phyloP scores from a whole-genome alignment of 2,113 vertebrate species.

The Vidua chalybeata region DNA sequence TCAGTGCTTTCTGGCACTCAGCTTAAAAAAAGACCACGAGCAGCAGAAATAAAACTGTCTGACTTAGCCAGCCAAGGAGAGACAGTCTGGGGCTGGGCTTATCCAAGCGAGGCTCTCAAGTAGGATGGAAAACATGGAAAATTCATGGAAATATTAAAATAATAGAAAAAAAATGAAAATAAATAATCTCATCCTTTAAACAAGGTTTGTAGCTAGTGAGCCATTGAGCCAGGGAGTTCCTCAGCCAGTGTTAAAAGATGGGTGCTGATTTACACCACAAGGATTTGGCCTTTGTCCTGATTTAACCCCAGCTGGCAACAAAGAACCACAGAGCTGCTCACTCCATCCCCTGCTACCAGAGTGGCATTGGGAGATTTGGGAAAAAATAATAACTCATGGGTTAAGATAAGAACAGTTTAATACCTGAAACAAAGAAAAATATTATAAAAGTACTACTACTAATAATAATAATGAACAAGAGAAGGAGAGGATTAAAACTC shows the following conservation, averaged over 20 bases:
- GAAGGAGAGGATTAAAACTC: background rate
- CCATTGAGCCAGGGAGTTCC: background rate
- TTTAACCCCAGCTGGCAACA: background rate
- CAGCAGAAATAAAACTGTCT: constrained; percentile 29
- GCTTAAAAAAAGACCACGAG: background rate
- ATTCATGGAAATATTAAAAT: background rate
- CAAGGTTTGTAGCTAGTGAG: background rate
- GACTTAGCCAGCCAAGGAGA: background rate
- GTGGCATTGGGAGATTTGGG: background rate
- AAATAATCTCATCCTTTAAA: background rate
- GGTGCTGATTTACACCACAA: background rate
- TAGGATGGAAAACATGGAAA: background rate
- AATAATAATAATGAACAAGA: background rate
- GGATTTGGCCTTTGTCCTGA: background rate
- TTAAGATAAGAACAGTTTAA: background rate
- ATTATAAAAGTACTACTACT: background rate
- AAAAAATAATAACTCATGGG: background rate
- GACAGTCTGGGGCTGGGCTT: background rate
- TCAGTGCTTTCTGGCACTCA: constrained; percentile 5
- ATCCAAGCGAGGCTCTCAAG: background rate
- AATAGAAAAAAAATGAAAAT: background rate
- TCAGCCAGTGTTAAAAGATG: background rate
- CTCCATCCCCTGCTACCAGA: background rate
- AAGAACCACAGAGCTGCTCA: background rate
- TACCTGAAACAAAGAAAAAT: background rate